phyloP scores from a whole-genome alignment of 1,140 invertebrate genomes.

The Himalopsyche phryganea region DNA sequence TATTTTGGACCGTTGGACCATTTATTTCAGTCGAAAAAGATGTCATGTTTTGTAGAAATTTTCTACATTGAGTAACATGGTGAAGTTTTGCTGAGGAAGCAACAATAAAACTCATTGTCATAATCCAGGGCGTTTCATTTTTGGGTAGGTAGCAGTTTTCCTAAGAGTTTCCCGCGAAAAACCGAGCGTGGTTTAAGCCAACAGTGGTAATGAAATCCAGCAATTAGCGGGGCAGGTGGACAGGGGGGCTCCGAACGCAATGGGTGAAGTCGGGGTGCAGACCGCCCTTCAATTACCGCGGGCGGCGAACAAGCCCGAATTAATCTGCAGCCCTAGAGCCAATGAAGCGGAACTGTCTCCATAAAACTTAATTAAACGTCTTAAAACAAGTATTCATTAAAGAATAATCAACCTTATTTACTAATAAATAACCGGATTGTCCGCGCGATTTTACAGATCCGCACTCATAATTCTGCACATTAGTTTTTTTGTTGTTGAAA shows the following conservation, averaged over 20 bases:
- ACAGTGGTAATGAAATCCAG: conserved; percentile 34
- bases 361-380: conserved; percentile 59
- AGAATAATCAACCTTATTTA: conserved; percentile 58
- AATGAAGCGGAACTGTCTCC: conserved; percentile 49
- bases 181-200: too few relatives aligned
- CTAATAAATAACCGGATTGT: conserved; percentile 56
- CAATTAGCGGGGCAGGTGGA: conserved; percentile 48
- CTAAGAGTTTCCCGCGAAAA: too few relatives aligned
- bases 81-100: too few relatives aligned
- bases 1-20: too few relatives aligned
- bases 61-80: too few relatives aligned
- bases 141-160: too few relatives aligned
- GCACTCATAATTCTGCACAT: too few relatives aligned
- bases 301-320: conserved; percentile 51
- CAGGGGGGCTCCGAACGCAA: conserved; percentile 32
- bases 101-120: too few relatives aligned
- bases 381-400: conserved; percentile 59
- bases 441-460: conserved; percentile 21
- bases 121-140: too few relatives aligned
- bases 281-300: conserved; percentile 54
- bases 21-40: too few relatives aligned
- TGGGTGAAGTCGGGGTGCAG: conserved; percentile 30
- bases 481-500: too few relatives aligned
- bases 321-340: conserved; percentile 37
- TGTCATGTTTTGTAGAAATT: too few relatives aligned